These are phyloP conservation scores for Anolis apletophallus DNA, from an alignment of 2,797 vertebrate genomes.

Conservation along the genomic window DNA sequence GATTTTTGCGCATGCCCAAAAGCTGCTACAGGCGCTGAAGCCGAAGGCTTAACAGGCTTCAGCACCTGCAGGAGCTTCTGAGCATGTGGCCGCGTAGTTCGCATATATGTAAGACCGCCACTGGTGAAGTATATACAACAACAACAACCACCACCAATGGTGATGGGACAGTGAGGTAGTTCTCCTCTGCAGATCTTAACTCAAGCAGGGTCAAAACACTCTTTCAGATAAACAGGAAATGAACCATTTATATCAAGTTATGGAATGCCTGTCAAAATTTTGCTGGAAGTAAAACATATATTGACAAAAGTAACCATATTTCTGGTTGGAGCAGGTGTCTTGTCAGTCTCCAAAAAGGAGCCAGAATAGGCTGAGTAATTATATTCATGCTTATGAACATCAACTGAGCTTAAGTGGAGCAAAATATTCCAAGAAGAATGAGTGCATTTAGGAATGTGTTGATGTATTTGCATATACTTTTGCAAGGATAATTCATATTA, in stretches of 20 bases:
- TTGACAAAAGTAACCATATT: neutral
- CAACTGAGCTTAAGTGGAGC: neutral
- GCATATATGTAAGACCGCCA: too few relatives aligned
- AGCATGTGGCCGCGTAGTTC: too few relatives aligned
- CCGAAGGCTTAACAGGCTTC: too few relatives aligned
- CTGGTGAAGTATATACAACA: too few relatives aligned
- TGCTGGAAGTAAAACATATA: neutral
- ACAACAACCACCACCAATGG: too few relatives aligned
- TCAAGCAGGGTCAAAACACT: too few relatives aligned
- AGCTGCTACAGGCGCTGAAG: too few relatives aligned
- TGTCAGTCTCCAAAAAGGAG: neutral
- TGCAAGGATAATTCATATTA: neutral
- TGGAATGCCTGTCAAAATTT: neutral
- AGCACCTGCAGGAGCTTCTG: too few relatives aligned
- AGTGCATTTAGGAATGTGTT: neutral
- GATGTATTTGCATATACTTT: neutral
- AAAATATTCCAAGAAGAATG: slow-evolving; percentile 2
- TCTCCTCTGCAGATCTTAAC: too few relatives aligned
- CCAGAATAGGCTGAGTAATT: neutral
- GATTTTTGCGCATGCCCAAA: too few relatives aligned
- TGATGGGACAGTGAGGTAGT: too few relatives aligned
- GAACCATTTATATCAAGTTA: neutral
- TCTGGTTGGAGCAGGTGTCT: neutral
- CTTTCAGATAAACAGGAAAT: too few relatives aligned
- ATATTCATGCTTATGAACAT: neutral